Evolutionary conservation across 2,888 invertebrate genomes (phyloP).

Genomic region (Nomada hirtipes): DNA sequence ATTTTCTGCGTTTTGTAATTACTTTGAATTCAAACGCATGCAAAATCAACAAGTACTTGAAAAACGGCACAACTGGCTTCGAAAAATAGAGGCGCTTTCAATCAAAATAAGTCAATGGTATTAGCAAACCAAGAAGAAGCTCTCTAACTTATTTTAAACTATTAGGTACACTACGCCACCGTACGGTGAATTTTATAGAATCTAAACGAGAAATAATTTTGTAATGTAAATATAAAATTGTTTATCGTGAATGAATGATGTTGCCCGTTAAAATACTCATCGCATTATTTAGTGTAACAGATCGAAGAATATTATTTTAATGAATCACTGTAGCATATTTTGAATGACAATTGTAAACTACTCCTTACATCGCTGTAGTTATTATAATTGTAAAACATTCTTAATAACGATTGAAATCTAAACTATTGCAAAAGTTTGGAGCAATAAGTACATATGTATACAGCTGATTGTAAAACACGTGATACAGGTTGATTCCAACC

Average conservation of each 20-base stretch:
- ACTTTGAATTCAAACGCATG: background rate
- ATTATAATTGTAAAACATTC: conserved; percentile 8
- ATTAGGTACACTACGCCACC: background rate
- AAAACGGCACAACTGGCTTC: background rate
- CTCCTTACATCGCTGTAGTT: background rate
- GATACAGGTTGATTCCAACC: background rate
- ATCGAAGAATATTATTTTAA: background rate
- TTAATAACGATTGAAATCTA: conserved; percentile 2
- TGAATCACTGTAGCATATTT: background rate
- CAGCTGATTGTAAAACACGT: background rate
- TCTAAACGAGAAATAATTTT: background rate
- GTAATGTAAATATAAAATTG: background rate
- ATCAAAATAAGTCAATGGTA: background rate
- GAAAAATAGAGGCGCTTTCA: conserved; percentile 9
- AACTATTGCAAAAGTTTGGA: background rate
- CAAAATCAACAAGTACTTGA: background rate
- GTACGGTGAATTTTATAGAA: background rate
- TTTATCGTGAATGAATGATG: background rate
- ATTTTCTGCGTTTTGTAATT: conserved; percentile 23
- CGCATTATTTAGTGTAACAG: background rate
- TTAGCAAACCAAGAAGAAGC: conserved; percentile 11
- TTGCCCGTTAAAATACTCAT: conserved; percentile 5
- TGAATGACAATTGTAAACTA: conserved; percentile 4
- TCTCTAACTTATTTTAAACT: background rate
- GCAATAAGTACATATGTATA: background rate